Conservation (phyloP, 2,797 vertebrate genomes). For the Vespertilio murinus region DNA sequence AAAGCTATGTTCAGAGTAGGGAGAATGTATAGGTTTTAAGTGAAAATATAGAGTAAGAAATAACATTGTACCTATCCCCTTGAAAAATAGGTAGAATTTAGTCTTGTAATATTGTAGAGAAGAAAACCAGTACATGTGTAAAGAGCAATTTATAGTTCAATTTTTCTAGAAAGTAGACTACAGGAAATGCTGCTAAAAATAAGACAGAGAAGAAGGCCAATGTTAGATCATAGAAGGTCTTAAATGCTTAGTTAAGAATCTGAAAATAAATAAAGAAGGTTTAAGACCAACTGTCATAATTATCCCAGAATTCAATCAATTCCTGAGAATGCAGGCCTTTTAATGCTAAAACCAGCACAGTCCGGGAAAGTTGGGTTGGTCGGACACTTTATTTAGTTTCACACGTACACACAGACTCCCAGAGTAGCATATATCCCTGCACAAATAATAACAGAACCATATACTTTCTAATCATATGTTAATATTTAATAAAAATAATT, state of each 20-base stretch:
- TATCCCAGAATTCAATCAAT: neutral
- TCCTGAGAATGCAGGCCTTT: neutral
- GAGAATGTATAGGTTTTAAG: neutral
- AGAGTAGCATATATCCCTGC: neutral
- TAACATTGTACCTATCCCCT: neutral
- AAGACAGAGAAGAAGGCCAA: neutral
- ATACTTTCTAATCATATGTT: neutral
- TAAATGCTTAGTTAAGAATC: neutral
- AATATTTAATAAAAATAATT: slow-evolving; percentile 53
- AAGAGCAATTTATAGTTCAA: neutral
- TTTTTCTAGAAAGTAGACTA: neutral
- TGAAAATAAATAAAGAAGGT: neutral
- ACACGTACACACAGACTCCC: neutral
- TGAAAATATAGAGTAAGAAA: neutral
- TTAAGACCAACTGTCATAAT: neutral
- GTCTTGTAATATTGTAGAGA: neutral
- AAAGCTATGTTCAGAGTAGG: neutral
- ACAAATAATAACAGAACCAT: neutral
- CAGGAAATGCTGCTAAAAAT: neutral
- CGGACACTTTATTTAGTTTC: neutral
- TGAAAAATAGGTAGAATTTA: neutral
- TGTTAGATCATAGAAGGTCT: neutral
- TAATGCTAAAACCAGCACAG: neutral
- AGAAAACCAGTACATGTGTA: neutral
- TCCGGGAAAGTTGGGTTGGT: neutral